A percentile compares a stretch with the other conserved stretches of the same genome.
phyloP scores from a whole-genome alignment of 2,888 invertebrate genomes.

The Thereva nobilitata region DNA sequence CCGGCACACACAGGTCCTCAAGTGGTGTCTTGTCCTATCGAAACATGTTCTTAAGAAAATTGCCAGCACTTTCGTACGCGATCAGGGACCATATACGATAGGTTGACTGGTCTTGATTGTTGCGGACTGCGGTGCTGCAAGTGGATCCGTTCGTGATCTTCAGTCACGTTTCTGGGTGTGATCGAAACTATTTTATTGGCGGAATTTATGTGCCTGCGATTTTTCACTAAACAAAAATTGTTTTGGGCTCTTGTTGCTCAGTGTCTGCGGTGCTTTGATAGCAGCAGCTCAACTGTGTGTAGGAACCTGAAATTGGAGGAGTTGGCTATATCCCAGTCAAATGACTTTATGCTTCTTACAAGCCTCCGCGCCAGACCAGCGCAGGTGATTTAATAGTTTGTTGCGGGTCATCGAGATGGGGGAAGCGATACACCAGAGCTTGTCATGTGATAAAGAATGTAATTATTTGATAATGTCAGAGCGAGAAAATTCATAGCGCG shows the following conservation, averaged over 20 bases:
- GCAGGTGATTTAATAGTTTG: slow-evolving; percentile 42
- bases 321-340: slow-evolving; percentile 4
- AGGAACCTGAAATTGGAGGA: slow-evolving; percentile 3
- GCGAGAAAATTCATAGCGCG: slow-evolving; percentile 8
- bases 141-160: slow-evolving; percentile 48
- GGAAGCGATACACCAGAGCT: slow-evolving; percentile 26
- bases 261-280: neutral
- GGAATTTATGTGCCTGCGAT: slow-evolving; percentile 48
- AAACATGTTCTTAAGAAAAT: slow-evolving; percentile 34
- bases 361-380: slow-evolving; percentile 7
- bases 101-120: slow-evolving; percentile 18
- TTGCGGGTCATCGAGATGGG: slow-evolving; percentile 39
- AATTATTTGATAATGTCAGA: slow-evolving; percentile 42
- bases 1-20: slow-evolving; percentile 9
- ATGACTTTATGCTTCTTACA: slow-evolving; percentile 30
- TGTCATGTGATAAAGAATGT: slow-evolving; percentile 41
- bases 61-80: slow-evolving; percentile 33
- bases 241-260: slow-evolving; percentile 8
- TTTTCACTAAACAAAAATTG: slow-evolving; percentile 35
- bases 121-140: slow-evolving; percentile 14
- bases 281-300: neutral
- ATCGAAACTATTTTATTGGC: slow-evolving; percentile 54
- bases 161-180: slow-evolving; percentile 55
- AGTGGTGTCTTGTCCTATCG: slow-evolving; percentile 33
- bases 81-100: slow-evolving; percentile 21